Conservation (phyloP, 2,113 vertebrate genomes). For the Siniperca knerii region DNA sequence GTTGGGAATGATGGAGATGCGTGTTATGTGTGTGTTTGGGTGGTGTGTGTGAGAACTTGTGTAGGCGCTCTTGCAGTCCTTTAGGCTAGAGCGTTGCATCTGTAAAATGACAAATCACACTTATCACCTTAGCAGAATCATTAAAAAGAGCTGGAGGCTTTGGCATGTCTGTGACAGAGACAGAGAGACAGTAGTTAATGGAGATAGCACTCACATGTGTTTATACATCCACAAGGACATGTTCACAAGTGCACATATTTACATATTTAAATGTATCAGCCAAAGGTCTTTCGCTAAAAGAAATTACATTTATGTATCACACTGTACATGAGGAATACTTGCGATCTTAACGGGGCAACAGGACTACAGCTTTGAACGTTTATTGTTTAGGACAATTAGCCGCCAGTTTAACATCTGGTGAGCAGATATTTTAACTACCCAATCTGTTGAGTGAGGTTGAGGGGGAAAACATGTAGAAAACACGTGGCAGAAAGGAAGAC, state of each 20-base stretch:
- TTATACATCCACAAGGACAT: constrained; percentile 12
- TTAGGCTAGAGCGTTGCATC: constrained; percentile 34
- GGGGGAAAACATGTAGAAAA: constrained; percentile 7
- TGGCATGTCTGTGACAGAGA: background rate
- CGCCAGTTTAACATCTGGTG: constrained; percentile 56
- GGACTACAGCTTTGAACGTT: background rate
- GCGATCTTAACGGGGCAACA: background rate
- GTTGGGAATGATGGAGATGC: constrained; percentile 33
- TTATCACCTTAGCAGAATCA: constrained; percentile 51
- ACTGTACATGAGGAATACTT: background rate
- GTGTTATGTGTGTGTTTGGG: constrained; percentile 32
- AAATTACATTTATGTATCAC: constrained; percentile 12
- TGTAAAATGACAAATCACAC: constrained; percentile 62
- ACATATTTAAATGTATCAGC: constrained; percentile 20
- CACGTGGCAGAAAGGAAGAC: constrained; percentile 49
- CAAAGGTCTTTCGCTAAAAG: constrained; percentile 14
- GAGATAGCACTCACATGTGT: constrained; percentile 15
- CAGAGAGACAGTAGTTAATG: constrained; percentile 1
- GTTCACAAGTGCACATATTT: background rate
- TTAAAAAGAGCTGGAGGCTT: constrained; percentile 50
- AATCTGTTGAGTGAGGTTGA: constrained; percentile 32
- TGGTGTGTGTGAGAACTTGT: constrained; percentile 17
- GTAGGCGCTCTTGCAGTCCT: constrained; percentile 21
- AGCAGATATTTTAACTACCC: constrained; percentile 30
- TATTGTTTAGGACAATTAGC: constrained; percentile 10